These are phyloP conservation scores for Erpornis zantholeuca DNA, from an alignment of 2,113 vertebrate species.

Conservation along the genomic window DNA sequence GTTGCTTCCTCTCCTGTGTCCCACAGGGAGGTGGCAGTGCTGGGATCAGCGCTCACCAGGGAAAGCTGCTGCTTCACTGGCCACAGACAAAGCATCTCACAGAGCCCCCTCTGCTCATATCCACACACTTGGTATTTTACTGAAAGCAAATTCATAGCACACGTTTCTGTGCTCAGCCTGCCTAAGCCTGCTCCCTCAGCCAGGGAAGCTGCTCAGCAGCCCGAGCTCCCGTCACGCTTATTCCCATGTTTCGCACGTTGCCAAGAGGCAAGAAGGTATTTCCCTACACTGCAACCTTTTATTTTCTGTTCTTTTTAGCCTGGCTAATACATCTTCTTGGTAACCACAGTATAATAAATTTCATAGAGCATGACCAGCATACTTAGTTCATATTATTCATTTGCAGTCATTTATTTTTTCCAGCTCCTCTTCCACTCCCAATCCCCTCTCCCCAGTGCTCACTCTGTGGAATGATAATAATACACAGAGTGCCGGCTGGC, in stretches of 20 bases:
- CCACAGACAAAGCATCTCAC: background rate
- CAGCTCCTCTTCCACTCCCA: background rate
- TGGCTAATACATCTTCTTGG: constrained; percentile 62
- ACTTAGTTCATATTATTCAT: constrained; percentile 75
- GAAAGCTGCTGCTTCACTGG: background rate
- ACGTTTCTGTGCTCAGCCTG: background rate
- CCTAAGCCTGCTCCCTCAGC: background rate
- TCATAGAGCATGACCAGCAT: constrained; percentile 68
- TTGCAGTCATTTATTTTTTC: constrained; percentile 66
- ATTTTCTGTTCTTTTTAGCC: constrained; percentile 61
- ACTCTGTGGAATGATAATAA: constrained; percentile 68
- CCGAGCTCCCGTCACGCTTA: background rate
- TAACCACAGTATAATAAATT: constrained; percentile 76
- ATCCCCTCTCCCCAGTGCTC: background rate
- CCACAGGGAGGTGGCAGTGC: background rate
- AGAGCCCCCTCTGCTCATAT: fast-evolving
- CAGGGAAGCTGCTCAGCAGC: constrained; percentile 12
- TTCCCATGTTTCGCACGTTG: constrained; percentile 13
- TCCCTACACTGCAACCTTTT: constrained; percentile 58
- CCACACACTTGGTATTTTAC: background rate
- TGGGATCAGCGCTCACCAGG: fast-evolving
- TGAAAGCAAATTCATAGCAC: background rate
- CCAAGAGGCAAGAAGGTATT: constrained; percentile 61
- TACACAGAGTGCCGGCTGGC: constrained; percentile 14
- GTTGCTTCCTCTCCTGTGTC: background rate